Conservation (phyloP, 2,113 vertebrate genomes). For the Syngnathus floridae region DNA sequence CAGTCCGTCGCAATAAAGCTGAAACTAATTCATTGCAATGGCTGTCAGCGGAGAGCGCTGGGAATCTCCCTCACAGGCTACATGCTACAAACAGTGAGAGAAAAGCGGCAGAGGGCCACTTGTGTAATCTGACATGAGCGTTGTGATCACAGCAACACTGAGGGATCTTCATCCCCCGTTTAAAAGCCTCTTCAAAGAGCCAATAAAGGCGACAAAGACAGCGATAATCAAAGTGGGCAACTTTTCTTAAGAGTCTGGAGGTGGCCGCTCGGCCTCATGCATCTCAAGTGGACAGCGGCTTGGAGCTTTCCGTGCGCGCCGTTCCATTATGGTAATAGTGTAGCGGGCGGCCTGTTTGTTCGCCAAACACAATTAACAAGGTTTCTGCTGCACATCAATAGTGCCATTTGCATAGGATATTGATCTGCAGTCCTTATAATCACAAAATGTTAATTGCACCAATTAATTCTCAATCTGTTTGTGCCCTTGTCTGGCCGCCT, state of each 20-base stretch:
- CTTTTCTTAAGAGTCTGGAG: conserved; percentile 58
- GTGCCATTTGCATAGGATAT: conserved; percentile 86
- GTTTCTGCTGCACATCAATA: conserved; percentile 80
- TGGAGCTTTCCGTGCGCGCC: conserved; percentile 66
- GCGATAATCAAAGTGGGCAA: conserved; percentile 62
- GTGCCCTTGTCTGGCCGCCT: conserved; percentile 77
- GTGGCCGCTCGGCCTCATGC: conserved; percentile 43
- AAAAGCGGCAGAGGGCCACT: conserved; percentile 46
- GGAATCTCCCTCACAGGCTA: conserved; percentile 43
- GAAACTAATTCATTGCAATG: conserved; percentile 73
- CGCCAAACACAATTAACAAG: conserved; percentile 76
- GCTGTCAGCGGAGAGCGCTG: conserved; percentile 52
- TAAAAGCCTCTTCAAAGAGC: conserved; percentile 57
- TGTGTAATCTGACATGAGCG: conserved; percentile 54
- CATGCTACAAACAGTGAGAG: conserved; percentile 39
- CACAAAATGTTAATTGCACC: conserved; percentile 96
- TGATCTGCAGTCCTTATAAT: conserved; percentile 92
- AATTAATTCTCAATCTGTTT: conserved; percentile 97
- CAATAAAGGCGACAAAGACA: conserved; percentile 42
- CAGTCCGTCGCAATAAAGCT: conserved; percentile 72
- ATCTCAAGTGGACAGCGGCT: conserved; percentile 72
- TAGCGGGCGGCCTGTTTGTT: conserved; percentile 62
- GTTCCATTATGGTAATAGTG: conserved; percentile 75
- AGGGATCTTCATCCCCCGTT: conserved; percentile 47
- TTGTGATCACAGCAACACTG: conserved; percentile 53